phyloP scores from a whole-genome alignment of 2,888 invertebrate genomes.

The Morinoia aosen region DNA sequence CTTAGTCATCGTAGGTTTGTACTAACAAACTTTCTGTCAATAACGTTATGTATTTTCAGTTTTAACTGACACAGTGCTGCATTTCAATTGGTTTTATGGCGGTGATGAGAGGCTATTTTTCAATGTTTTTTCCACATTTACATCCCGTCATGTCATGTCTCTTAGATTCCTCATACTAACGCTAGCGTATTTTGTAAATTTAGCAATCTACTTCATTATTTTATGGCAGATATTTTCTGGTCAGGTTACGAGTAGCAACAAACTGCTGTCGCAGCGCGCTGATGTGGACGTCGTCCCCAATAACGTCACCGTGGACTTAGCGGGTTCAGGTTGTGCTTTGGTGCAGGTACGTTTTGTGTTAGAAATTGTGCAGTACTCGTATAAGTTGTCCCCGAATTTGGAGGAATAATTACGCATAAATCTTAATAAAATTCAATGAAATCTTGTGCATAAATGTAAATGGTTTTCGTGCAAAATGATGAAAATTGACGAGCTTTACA shows the following conservation, averaged over 20 bases:
- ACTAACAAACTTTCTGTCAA: background rate
- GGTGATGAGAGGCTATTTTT: background rate
- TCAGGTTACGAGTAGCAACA: constrained; percentile 71
- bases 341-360: constrained; percentile 71
- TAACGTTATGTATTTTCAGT: background rate
- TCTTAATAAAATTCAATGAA: no score
- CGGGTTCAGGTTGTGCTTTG: constrained; percentile 76
- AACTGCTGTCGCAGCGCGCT: constrained; percentile 74
- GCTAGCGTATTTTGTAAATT: background rate
- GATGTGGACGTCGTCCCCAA: constrained; percentile 73
- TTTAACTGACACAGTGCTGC: background rate
- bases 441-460: no score
- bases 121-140: background rate
- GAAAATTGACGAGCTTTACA: no score
- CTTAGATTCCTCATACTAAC: background rate
- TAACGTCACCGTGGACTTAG: constrained; percentile 73
- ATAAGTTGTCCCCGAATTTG: background rate
- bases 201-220: background rate
- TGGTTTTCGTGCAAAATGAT: no score
- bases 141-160: background rate
- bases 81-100: background rate
- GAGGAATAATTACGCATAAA: no score
- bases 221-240: background rate
- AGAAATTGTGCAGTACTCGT: background rate
- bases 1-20: background rate